phyloP scores from a whole-genome alignment of 2,797 vertebrate genomes.

The Acanthornis magna region DNA sequence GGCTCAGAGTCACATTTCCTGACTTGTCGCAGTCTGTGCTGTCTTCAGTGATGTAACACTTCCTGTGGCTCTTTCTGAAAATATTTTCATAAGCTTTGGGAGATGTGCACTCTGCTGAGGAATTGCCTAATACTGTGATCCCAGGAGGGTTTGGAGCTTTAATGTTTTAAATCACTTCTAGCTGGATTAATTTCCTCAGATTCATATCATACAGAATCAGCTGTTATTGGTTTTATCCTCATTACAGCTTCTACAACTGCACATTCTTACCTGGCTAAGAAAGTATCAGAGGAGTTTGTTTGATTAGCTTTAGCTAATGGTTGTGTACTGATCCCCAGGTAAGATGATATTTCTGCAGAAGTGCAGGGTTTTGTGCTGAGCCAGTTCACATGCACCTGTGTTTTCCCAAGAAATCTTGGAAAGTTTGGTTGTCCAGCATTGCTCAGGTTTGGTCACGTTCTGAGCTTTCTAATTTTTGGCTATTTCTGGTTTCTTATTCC shows the following conservation, averaged over 20 bases:
- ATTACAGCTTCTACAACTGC: not conserved
- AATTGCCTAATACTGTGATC: not conserved
- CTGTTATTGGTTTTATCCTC: not conserved
- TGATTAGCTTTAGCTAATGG: slow-evolving; percentile 2
- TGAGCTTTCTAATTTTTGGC: not conserved
- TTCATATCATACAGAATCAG: not conserved
- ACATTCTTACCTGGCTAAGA: not conserved
- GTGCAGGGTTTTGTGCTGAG: not conserved
- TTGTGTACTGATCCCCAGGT: not conserved
- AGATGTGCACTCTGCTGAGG: not conserved
- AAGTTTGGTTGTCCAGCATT: not conserved
- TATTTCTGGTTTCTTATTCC: not conserved
- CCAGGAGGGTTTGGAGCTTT: not conserved
- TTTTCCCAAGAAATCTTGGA: not conserved
- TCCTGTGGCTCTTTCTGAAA: not conserved
- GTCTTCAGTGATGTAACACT: not conserved
- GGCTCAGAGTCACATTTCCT: not conserved
- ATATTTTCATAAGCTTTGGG: slow-evolving; percentile 24
- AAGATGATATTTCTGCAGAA: not conserved
- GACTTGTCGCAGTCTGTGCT: not conserved
- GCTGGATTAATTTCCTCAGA: slow-evolving; percentile 18
- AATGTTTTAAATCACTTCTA: not conserved
- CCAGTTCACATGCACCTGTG: not conserved
- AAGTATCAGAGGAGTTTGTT: slow-evolving; percentile 5
- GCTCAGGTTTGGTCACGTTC: not conserved